Base-by-base conservation (phyloP, 2,888 invertebrate genomes). In the Quadroppia sp. region DNA sequence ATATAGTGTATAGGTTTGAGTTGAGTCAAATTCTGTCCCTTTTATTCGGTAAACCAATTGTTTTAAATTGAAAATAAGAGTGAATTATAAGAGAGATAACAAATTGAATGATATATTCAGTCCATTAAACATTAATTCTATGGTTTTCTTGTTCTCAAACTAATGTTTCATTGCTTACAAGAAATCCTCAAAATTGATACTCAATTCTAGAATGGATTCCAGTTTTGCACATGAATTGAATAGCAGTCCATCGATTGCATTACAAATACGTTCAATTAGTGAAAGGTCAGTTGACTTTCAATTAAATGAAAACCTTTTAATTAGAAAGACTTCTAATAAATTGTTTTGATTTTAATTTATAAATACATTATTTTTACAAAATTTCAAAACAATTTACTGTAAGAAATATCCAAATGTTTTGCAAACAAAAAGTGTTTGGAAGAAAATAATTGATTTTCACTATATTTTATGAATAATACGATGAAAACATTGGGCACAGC, bases 121-220 rank as follows among this genome's bases (percentile, higher is more conserved):
- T 56, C 56, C 56, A 56, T 56, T 56, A 56, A 56, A 56, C 56
- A 56, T 56, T 56, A 56, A 56, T 25, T 56, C 28, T 56, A 25
- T n/a, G n/a, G 56, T 56, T 28, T 56, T 56, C 25, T 50, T 50
- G 50, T 3, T 20, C 20, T n/a, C 4, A 4, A 20, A n/a, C 1
- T 50, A 50, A n/a, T n/a, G 50, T 50, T 50, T 20, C n/a, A 56
- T 56, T 56, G 25, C 56, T 56, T 28, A 56, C 23, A 25, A 56
- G 56, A 56, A 56, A 56, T 56, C 56, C 56, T 25, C 17, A 56
- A 56, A 56, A 56, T 56, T 56, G 56, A 56, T 56, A 56, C 56
- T 28, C 50, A 50, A 50, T 50, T 20, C n/a, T 50, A n/a, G n/a
- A 50, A 7, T n/a, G 20, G 50, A n/a, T 17, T 20, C 7, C 20